Conservation (phyloP, 2,888 invertebrate genomes). For the Steromphala cineraria region DNA sequence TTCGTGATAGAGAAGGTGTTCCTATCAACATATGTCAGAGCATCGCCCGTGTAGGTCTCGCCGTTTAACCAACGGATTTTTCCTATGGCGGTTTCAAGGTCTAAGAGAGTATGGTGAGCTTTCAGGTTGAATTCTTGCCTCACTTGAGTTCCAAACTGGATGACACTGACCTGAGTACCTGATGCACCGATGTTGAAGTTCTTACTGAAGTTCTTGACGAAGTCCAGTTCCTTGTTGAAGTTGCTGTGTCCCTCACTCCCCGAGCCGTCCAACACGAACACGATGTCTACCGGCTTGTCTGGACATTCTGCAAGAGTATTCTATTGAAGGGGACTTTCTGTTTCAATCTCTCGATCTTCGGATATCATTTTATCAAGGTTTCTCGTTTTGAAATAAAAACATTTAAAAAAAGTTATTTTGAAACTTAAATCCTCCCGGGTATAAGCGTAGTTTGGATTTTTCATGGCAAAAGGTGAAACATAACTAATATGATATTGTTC, state of each 20-base stretch:
- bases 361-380: no score
- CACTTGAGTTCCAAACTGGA: conserved; percentile 41
- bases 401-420: no score
- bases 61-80: conserved; percentile 43
- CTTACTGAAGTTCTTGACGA: conserved; percentile 27
- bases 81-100: conserved; percentile 40
- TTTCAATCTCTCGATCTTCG: no score
- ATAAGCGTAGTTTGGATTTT: no score
- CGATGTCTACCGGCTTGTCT: not conserved
- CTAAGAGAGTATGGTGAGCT: conserved; percentile 36
- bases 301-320: not conserved
- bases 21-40: conserved; percentile 38
- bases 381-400: no score
- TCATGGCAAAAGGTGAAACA: no score
- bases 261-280: conserved; percentile 42
- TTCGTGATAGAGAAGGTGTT: conserved; percentile 41
- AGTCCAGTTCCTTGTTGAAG: conserved; percentile 46
- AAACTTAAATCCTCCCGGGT: no score
- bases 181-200: conserved; percentile 37
- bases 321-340: no score
- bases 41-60: conserved; percentile 48
- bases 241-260: conserved; percentile 42
- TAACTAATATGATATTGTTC: no score
- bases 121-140: conserved; percentile 45
- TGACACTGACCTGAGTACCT: conserved; percentile 45